Conservation (phyloP, 1,140 invertebrate species). For the Patella vulgata region DNA sequence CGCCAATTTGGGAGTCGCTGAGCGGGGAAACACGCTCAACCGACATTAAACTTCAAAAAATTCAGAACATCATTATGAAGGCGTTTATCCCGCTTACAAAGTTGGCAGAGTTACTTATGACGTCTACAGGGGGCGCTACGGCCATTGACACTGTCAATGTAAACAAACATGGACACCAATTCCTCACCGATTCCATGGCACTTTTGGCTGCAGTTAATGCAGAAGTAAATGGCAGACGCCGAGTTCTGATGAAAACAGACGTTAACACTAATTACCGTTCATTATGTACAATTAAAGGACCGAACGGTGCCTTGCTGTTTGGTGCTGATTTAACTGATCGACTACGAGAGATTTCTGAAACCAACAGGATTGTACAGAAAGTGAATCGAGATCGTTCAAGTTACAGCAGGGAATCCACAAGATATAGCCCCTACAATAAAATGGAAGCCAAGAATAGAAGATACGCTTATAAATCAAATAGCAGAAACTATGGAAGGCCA, state of each 20-base stretch:
- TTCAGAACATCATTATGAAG: constrained; percentile 4
- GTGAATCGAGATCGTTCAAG: too few relatives aligned
- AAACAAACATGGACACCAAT: not conserved
- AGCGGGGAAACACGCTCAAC: too few relatives aligned
- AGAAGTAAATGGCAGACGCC: not conserved
- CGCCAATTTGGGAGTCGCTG: not conserved
- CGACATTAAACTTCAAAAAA: constrained; percentile 9
- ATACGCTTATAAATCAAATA: too few relatives aligned
- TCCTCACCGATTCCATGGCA: not conserved
- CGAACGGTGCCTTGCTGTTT: too few relatives aligned
- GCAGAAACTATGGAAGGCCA: too few relatives aligned
- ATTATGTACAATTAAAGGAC: too few relatives aligned
- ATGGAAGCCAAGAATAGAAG: too few relatives aligned
- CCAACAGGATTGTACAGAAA: too few relatives aligned
- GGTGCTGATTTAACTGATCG: too few relatives aligned
- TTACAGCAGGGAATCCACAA: too few relatives aligned
- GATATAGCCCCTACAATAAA: too few relatives aligned
- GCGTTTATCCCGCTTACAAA: not conserved
- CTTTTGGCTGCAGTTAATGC: not conserved
- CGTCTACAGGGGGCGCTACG: not conserved
- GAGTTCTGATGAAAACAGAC: not conserved
- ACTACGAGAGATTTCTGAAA: too few relatives aligned
- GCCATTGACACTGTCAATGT: not conserved
- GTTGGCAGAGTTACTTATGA: not conserved
- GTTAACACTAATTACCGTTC: not conserved